Conservation (phyloP, 2,797 vertebrate species). For the Eospalax fontanierii region DNA sequence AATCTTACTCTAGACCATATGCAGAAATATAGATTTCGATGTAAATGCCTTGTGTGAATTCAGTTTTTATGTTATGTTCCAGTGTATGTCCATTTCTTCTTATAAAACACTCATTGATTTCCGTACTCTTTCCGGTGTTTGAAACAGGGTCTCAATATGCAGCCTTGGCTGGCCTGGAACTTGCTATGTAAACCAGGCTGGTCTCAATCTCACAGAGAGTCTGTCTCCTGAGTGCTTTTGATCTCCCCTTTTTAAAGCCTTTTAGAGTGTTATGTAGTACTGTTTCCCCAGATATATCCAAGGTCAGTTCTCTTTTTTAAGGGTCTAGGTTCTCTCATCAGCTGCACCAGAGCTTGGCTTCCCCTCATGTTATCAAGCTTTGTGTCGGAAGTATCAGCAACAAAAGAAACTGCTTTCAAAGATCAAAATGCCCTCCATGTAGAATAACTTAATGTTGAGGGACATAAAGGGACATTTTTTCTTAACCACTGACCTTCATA, state of each 20-base stretch:
- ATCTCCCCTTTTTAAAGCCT: not conserved
- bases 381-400: not conserved
- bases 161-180: too few relatives aligned
- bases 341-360: not conserved
- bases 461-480: not conserved
- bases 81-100: not conserved
- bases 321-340: not conserved
- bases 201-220: too few relatives aligned
- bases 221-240: too few relatives aligned
- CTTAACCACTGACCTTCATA: not conserved
- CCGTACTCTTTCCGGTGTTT: too few relatives aligned
- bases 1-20: not conserved
- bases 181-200: too few relatives aligned
- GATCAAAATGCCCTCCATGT: not conserved
- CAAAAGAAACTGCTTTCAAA: not conserved
- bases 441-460: not conserved
- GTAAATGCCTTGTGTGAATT: not conserved
- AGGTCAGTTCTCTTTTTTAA: not conserved
- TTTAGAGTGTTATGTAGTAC: not conserved
- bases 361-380: too few relatives aligned
- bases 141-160: too few relatives aligned
- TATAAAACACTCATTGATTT: too few relatives aligned
- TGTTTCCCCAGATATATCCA: not conserved
- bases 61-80: not conserved
- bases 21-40: rapidly evolving